Evolutionary conservation across 2,797 vertebrate species (phyloP), one percentile per base, ranked within the genome.

Genomic region (Cynopterus sphinx): DNA sequence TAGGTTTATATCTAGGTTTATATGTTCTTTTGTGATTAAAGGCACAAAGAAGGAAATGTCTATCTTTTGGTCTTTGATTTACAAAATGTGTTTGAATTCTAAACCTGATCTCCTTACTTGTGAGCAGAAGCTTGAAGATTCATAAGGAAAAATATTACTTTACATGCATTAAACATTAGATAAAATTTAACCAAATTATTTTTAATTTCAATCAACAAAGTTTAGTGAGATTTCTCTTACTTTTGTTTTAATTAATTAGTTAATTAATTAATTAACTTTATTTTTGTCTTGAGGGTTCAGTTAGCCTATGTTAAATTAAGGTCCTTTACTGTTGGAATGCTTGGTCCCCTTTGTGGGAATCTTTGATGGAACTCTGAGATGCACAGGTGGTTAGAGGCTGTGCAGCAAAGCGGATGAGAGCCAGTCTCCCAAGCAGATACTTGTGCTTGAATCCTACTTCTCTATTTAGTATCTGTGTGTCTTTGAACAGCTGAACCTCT

Each of bases 61-160:
- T 36, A 53, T 57, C 68, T 77, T 70, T 41, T 7, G 46, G 9
- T 77, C 41, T 26, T 71, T 63, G 3, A 8, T 91, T 89, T 85
- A n/a, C 28, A 85, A 90, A 91, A 81, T 73, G 3, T 79, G 10
- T 24, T 55, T 84, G 57, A 89, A 22, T 68, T 90, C 97, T 77
- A 81, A 53, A 63, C 63, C 3, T 6, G 13, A 21, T 87, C 94
- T 43, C 16, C 39, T 78, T 68, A 55, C n/a, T 91, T 96, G 24
- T 95, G 41, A 89, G 24, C 36, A 67, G 15, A 73, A 96, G 28
- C 91, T 63, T 87, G 43, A 89, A 89, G 87, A 74, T 74, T 91
- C 24, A 59, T 68, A 67, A 75, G 46, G 26, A 77, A 65, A 91
- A 86, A 65, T 90, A 33, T 53, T 77, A 36, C 22, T 94, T 96